Evolutionary conservation across 2,888 invertebrate genomes (phyloP).

Genomic region (Caenorhabditis zanzibari): DNA sequence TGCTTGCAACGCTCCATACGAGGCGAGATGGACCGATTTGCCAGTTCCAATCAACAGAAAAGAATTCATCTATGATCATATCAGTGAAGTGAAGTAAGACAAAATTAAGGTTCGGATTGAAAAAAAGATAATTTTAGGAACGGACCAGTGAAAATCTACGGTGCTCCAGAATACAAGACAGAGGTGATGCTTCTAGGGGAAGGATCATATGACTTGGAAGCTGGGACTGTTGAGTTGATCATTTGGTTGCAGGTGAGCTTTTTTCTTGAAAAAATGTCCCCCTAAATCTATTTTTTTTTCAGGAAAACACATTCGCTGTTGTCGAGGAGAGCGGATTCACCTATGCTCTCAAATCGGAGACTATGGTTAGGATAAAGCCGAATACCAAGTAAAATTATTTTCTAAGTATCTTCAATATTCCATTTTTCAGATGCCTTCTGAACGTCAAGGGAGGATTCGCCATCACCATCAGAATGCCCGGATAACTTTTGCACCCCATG

Average conservation of each 20-base stretch:
- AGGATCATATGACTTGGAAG: constrained; percentile 73
- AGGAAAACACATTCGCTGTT: constrained; percentile 70
- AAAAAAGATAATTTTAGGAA: no score
- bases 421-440: constrained; percentile 61
- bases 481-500: constrained; percentile 14
- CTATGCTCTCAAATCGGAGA: constrained; percentile 65
- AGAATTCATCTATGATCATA: constrained; percentile 74
- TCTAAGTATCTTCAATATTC: neutral
- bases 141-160: constrained; percentile 75
- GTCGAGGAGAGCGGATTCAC: constrained; percentile 66
- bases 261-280: neutral
- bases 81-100: constrained; percentile 71
- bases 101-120: no score
- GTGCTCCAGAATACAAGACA: constrained; percentile 72
- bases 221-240: constrained; percentile 71
- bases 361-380: constrained; percentile 67
- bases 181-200: constrained; percentile 72
- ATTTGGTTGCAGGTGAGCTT: constrained; percentile 75
- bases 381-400: constrained; percentile 57
- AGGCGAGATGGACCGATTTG: constrained; percentile 68
- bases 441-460: constrained; percentile 68
- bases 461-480: constrained; percentile 70
- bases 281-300: neutral
- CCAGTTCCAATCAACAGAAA: constrained; percentile 70
- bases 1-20: constrained; percentile 68